Evolutionary conservation across 1,140 invertebrate genomes (phyloP), one percentile per base, ranked within the genome.

Genomic region (Platorchestia sp.): DNA sequence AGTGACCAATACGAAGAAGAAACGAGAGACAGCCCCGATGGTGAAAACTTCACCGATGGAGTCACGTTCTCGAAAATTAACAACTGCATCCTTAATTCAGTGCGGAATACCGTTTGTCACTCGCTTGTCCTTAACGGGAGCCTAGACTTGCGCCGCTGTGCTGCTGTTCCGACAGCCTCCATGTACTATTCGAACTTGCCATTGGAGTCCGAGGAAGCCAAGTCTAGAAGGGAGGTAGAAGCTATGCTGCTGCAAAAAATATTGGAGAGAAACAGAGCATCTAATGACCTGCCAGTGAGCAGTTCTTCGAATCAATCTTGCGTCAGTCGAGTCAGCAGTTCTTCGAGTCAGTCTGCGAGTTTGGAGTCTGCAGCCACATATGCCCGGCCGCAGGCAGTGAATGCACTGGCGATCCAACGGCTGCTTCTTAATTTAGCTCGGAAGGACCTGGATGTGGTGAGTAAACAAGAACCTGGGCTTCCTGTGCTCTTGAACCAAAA

Each of bases 181-280:
- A 93, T 93, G 91, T 93, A 93, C 47, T 93, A 93, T 40, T 93
- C 91, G 5, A 93, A 93, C 91, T 93, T 93, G 91, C 91, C 91
- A 40, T n/a, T 93, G 10, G 91, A 93, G 45, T 93, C 91, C 5
- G 91, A 93, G 36, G 91, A 93, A 41, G 91, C 91, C 3, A 93
- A 93, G n/a, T 45, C 43, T 1, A 42, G 91, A n/a, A 6, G 91
- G 10, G 91, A 93, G 44, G 45, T 93, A n/a, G 91, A 93, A 93
- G 91, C 91, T 19, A 7, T 93, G 7, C 45, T 93, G 91, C 41
- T 45, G n/a, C 43, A 93, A 47, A 45, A 44, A n/a, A n/a, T 93
- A 45, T 14, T 93, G n/a, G 36, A 45, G 91, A 93, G 36, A 45
- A 47, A 93, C 59, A 75, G 27, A 75, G 59, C 59, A 75, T 19